Evolutionary conservation across 2,113 vertebrate genomes (phyloP), one percentile per base, ranked within the genome.

Genomic region (Campylorhamphus procurvoides): DNA sequence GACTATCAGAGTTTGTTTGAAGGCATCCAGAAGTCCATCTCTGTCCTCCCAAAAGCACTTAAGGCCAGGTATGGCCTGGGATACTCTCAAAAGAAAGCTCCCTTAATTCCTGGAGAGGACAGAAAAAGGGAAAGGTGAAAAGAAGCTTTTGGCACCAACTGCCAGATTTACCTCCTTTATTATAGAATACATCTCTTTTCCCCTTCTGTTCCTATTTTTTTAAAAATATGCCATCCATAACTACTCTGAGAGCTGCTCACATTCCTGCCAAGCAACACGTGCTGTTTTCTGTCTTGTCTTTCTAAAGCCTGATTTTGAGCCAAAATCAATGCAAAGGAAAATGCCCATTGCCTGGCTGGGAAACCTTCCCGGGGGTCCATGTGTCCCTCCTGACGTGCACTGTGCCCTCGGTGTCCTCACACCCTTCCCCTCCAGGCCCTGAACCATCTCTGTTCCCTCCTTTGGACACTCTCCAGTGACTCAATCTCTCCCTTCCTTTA

Each of bases 261-360:
- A 4, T 19, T 56, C 42, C 50, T 63, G 66, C 72, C 55, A 72
- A 40, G 53, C n/a, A 52, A 64, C 80, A 28, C 2, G 0, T 37
- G 18, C 53, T 14, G 5, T 46, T 64, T 60, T 75, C 42, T 56
- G 33, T n/a, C 77, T 72, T 40, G 24, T 40, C 72, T 69, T 35
- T 19, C 72, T 40, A 59, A 82, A 83, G 46, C n/a, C 60, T 42
- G 56, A 33, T 40, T 49, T 64, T 28, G 78, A 69, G 77, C 87
- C 82, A 93, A 92, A 95, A 94, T 86, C 85, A 62, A 47, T 76
- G 60, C 66, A 83, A 82, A 89, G 77, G 63, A 82, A 91, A 83
- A 74, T 94, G 68, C 56, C 60, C 75, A 31, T 73, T 77, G 74
- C 37, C 77, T 73, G 42, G 35, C 18, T 18, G 84, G 86, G 90